phyloP scores from a whole-genome alignment of 2,888 invertebrate species.

The Diplazon laetatorius region DNA sequence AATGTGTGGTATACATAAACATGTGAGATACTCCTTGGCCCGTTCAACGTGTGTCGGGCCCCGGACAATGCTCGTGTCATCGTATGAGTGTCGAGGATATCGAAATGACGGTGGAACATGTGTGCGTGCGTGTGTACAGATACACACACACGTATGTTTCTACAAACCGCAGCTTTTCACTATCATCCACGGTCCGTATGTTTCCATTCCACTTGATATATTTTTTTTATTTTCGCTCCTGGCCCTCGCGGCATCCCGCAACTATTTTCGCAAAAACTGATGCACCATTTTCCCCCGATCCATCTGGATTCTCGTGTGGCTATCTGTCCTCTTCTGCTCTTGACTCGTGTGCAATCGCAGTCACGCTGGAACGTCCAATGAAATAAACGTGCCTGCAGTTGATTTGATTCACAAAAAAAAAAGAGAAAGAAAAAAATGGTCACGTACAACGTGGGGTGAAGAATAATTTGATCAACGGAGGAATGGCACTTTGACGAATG shows the following conservation, averaged over 20 bases:
- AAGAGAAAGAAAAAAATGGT: not conserved
- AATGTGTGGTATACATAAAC: conserved; percentile 1
- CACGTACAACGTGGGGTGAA: too few relatives aligned
- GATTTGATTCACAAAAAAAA: not conserved
- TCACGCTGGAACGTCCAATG: not conserved
- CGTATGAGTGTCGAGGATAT: conserved; percentile 39
- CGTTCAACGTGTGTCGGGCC: conserved; percentile 25
- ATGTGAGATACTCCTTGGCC: conserved; percentile 3
- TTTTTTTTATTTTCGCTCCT: conserved; percentile 9
- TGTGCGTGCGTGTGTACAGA: not conserved
- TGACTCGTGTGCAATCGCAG: not conserved
- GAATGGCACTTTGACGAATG: too few relatives aligned
- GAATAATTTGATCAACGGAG: too few relatives aligned
- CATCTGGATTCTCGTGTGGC: not conserved
- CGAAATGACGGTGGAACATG: conserved; percentile 5
- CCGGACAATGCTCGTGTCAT: conserved; percentile 42
- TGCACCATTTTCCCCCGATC: not conserved
- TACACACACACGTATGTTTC: not conserved
- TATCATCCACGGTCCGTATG: conserved; percentile 14
- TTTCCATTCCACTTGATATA: conserved; percentile 23
- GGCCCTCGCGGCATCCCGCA: conserved; percentile 3
- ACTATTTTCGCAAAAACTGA: conserved; percentile 5
- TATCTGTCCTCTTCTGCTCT: not conserved
- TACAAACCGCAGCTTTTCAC: conserved; percentile 4
- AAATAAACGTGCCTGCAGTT: not conserved